A percentile compares a stretch with the other conserved stretches of the same genome.
Evolutionary conservation across 2,888 invertebrate genomes (phyloP).

Genomic region (Tenthredo distinguenda): DNA sequence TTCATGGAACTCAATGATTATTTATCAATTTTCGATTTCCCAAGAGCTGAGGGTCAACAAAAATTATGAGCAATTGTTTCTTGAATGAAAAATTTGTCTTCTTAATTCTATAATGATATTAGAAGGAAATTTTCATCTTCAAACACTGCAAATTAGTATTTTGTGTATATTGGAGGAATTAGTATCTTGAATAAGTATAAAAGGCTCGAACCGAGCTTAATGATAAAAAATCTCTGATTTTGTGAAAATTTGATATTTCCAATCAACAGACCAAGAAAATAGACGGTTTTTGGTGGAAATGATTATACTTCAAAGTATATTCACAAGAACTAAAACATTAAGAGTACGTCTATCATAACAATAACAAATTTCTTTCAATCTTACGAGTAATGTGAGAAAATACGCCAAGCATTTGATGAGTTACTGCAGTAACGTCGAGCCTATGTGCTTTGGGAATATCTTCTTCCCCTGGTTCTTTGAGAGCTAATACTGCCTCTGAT

Average conservation of each 20-base stretch:
- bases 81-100: background rate
- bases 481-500: conserved; percentile 88
- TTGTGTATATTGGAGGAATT: background rate
- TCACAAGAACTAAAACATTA: background rate
- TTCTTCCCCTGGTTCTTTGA: conserved; percentile 89
- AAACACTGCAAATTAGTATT: too few species aligned
- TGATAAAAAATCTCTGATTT: conserved; percentile 8
- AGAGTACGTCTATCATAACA: background rate
- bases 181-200: too few species aligned
- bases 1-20: background rate
- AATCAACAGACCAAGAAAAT: too few species aligned
- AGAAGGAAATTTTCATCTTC: too few species aligned
- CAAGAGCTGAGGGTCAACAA: background rate
- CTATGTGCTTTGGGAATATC: conserved; percentile 95
- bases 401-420: conserved; percentile 94
- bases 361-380: conserved; percentile 69
- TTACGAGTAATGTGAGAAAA: conserved; percentile 92
- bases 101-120: background rate
- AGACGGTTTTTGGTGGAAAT: background rate
- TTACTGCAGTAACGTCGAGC: conserved; percentile 94
- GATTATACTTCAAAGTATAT: background rate
- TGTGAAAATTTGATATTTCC: background rate
- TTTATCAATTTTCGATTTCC: background rate
- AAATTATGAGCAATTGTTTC: background rate
- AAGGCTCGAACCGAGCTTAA: background rate